These are phyloP conservation scores for Drosophila acutilabella DNA, from an alignment of 2,888 invertebrate species.

Conservation along the genomic window DNA sequence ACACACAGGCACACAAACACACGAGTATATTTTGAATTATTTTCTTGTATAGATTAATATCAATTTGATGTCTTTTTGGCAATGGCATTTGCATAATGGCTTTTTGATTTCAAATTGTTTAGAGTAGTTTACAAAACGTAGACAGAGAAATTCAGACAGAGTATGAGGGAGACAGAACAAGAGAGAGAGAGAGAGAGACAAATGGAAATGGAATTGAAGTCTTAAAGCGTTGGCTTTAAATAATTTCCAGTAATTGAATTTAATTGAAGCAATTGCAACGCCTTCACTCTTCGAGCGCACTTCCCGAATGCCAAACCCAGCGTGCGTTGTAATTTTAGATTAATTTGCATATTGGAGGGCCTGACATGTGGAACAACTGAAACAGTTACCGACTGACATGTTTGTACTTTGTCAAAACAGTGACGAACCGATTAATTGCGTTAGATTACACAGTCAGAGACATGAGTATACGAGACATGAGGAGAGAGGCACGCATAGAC, in stretches of 20 bases:
- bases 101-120: conserved; percentile 66
- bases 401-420: conserved; percentile 69
- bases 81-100: conserved; percentile 67
- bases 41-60: conserved; percentile 65
- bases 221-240: conserved; percentile 15
- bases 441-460: conserved; percentile 67
- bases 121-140: conserved; percentile 3
- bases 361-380: conserved; percentile 31
- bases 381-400: conserved; percentile 53
- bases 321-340: conserved; percentile 61
- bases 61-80: conserved; percentile 70
- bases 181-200: background rate
- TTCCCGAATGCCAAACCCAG: conserved; percentile 11
- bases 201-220: background rate
- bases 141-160: background rate
- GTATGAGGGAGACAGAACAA: background rate
- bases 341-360: conserved; percentile 74
- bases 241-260: conserved; percentile 53
- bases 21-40: conserved; percentile 60
- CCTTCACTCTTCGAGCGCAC: background rate
- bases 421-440: conserved; percentile 82
- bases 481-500: conserved; percentile 3
- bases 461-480: background rate
- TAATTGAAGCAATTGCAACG: conserved; percentile 54
- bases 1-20: conserved; percentile 19